Percentiles rank a stretch among this genome's conserved stretches.
These are phyloP conservation scores for Pomacea maculata DNA, from an alignment of 1,140 invertebrate genomes.

Conservation along the genomic window DNA sequence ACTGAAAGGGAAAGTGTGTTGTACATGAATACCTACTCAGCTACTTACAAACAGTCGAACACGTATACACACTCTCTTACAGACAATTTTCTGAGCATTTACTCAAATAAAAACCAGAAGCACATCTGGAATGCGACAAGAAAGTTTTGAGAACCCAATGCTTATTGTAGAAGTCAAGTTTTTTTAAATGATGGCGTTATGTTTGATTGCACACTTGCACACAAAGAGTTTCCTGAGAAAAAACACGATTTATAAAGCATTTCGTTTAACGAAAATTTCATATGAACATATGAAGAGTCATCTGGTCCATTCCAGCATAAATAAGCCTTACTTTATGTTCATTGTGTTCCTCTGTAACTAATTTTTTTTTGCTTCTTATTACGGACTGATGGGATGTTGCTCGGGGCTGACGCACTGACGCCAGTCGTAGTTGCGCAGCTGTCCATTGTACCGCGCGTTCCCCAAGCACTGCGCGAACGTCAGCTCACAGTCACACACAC, in stretches of 20 bases:
- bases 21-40: background rate
- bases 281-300: background rate
- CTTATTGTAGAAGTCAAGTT: background rate
- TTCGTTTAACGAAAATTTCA: background rate
- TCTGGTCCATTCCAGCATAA: background rate
- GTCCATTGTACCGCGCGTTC: conserved; percentile 8
- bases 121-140: no score
- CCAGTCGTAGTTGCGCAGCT: conserved; percentile 32
- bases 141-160: no score
- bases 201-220: background rate
- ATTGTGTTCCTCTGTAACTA: no score
- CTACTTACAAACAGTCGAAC: background rate
- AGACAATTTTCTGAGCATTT: no score
- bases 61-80: background rate
- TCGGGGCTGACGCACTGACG: conserved; percentile 7
- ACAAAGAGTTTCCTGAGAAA: background rate
- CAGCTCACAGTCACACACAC: conserved; percentile 38
- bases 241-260: no score
- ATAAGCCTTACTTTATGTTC: background rate
- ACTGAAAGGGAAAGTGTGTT: background rate
- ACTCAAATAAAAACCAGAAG: background rate
- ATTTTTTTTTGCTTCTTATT: no score
- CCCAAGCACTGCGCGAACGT: conserved; percentile 31
- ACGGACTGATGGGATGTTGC: no score
- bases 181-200: background rate